Evolutionary conservation across 23 tunicate genomes (phyloP).

Genomic region (Ascidia mentula): DNA sequence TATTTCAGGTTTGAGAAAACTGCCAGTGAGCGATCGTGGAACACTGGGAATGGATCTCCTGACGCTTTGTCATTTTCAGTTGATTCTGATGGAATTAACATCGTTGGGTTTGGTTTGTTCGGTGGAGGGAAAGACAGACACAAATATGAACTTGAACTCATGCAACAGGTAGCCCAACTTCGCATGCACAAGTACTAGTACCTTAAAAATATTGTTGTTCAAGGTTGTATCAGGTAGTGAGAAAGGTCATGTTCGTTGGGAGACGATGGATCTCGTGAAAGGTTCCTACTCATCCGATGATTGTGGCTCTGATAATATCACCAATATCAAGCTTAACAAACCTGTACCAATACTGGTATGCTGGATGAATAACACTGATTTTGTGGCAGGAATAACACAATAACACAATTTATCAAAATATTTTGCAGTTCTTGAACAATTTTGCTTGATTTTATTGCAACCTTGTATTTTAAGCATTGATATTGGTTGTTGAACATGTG

Average conservation of each 20-base stretch:
- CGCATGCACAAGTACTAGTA: no score
- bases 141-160: conserved; percentile 43
- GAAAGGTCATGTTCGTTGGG: conserved; percentile 37
- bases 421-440: no score
- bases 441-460: no score
- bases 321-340: conserved; percentile 31
- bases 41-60: conserved; percentile 55
- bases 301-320: conserved; percentile 30
- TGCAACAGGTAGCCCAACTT: conserved; percentile 57
- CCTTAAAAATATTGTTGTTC: neutral
- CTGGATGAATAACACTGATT: no score
- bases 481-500: no score
- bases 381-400: no score
- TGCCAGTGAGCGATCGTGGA: neutral
- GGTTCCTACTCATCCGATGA: conserved; percentile 45
- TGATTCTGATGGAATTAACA: conserved; percentile 24
- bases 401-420: no score
- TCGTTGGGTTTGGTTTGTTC: conserved; percentile 51
- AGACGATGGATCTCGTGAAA: conserved; percentile 44
- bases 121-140: conserved; percentile 53
- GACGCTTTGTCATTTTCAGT: conserved; percentile 52
- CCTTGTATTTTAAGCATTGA: no score
- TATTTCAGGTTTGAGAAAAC: neutral
- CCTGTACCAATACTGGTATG: conserved; percentile 29
- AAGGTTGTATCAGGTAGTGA: conserved; percentile 1